Evolutionary conservation across 2,888 invertebrate species (phyloP), one percentile per base, ranked within the genome.

Genomic region (Drosophila greeni): DNA sequence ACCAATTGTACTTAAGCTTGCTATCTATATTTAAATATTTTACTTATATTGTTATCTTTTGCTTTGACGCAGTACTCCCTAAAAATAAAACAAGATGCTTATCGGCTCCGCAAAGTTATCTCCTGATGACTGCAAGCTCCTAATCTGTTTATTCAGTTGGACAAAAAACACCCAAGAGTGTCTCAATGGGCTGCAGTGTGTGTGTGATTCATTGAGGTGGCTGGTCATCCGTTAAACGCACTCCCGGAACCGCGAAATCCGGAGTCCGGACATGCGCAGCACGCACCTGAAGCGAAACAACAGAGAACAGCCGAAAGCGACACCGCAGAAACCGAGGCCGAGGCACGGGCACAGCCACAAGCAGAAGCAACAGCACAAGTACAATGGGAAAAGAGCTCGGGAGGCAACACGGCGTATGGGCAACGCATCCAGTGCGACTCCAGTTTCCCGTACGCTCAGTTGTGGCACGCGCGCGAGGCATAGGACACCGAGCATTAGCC

Each of bases 351-450:
- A 58, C 26, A 78, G n/a, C n/a, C n/a, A n/a, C n/a, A n/a, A 60
- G 62, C 40, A 74, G 67, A 78, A 78, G 79, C 79, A 76, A 79
- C 76, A 76, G 76, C 43, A 78, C 78, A 73, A 75, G 64, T 75
- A 75, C 76, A 67, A 60, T 37, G 66, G 47, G 53, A 39, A 67
- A 67, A 45, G 42, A 65, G 64, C 61, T 73, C 61, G 61, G 68
- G 68, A 72, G 68, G 82, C 75, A 77, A 80, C 58, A 80, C 75
- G 77, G 77, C 79, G 79, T 82, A 79, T 79, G 72, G 67, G 82
- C 70, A 74, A 80, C 61, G 76, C 64, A 76, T 81, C 69, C 82
- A 79, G 82, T 79, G 53, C 72, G 70, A 75, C 79, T 79, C 76
- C 80, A 79, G 79, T 75, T 82, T 77, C 73, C 65, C 75, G 70